Evolutionary conservation across 2,113 vertebrate species (phyloP).

Genomic region (Hiodon alosoides): DNA sequence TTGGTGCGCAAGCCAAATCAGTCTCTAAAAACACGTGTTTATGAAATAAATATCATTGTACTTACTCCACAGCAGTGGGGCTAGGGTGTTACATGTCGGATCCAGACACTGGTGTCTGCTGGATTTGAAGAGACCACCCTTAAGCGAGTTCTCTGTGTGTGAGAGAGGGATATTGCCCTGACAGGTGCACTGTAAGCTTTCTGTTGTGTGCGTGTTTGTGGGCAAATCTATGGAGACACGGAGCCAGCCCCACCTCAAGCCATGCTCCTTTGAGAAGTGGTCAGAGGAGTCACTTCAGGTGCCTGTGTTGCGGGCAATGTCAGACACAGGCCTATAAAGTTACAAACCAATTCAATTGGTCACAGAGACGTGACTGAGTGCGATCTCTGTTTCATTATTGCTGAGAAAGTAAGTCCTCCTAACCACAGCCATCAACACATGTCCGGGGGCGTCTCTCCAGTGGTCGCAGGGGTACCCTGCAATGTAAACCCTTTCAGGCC

Average conservation of each 20-base stretch:
- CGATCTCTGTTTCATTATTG: slow-evolving; percentile 10
- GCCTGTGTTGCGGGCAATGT: not conserved
- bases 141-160: too few species aligned
- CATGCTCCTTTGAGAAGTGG: not conserved
- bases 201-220: not conserved
- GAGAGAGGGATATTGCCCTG: too few species aligned
- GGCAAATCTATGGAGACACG: not conserved
- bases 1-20: not conserved
- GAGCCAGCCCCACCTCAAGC: not conserved
- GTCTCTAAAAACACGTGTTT: not conserved
- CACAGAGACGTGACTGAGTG: not conserved
- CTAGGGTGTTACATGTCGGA: not conserved
- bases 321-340: slow-evolving; percentile 12
- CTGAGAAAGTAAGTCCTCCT: not conserved
- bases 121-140: too few species aligned
- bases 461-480: not conserved
- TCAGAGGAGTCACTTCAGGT: not conserved
- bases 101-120: not conserved
- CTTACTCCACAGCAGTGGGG: not conserved
- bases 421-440: not conserved
- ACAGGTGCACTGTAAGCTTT: not conserved
- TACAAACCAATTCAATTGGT: slow-evolving; percentile 12
- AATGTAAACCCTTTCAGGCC: too few species aligned
- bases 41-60: not conserved
- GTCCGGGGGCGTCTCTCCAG: not conserved